Base-by-base conservation (phyloP, 2,113 vertebrate species). In the Amphilophus citrinellus region DNA sequence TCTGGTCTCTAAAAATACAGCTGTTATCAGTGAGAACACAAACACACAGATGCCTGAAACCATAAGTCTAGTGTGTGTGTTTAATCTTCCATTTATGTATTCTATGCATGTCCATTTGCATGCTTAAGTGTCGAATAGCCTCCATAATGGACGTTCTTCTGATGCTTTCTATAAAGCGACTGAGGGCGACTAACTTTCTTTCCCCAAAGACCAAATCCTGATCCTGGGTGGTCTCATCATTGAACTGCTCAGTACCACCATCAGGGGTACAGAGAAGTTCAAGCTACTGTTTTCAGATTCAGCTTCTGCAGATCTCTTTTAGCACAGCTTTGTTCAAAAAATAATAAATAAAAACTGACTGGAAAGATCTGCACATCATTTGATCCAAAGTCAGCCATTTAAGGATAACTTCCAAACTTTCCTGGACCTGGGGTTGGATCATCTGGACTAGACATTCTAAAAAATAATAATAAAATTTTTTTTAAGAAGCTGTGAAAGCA, bases 1-100 rank as follows among this genome's bases (percentile, higher is more conserved):
- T 35, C 88, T 84, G n/a, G 32, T 66, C 84, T 87, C 88, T 93
- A 93, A 87, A 93, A 95, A 94, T 94, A 93, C 84, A 85, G 77
- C 53, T 30, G 56, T 87, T 90, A 88, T 94, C 92, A 85, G 79
- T 78, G 42, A 83, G 76, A 83, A 79, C 85, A 39, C 35, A 35
- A 35, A 35, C 37, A 80, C 86, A 77, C 76, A 85, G 63, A 58
- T 10, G 30, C 75, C 86, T 80, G 68, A 7, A 61, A 83, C 56
- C 57, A 37, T 8, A 22, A 76, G 22, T 58, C 60, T 77, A 37
- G n/a, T 77, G 39, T 30, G 24, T 37, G 42, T 59, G 15, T 58
- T 66, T 13, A 61, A 63, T 77, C 61, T 65, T 22, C 24, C 11
- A 78, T 79, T 39, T 71, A 57, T 80, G 22, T 82, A 73, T 65